Conservation (phyloP, 1,140 invertebrate genomes). For the Eriosoma lanigerum region DNA sequence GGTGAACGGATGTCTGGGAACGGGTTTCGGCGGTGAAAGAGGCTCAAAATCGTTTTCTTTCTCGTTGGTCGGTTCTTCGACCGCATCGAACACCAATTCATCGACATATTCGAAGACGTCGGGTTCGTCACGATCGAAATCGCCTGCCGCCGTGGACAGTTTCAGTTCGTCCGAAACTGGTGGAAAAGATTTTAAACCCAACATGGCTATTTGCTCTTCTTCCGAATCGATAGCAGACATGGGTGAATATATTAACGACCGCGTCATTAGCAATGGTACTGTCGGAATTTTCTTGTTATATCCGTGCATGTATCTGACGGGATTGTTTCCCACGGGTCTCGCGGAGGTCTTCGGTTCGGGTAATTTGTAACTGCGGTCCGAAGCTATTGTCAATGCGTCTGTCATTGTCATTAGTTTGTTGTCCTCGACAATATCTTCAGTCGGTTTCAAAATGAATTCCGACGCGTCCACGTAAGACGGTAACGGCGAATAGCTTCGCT, state of each 20-base stretch:
- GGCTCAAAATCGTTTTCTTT: constrained; percentile 6
- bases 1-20: constrained; percentile 50
- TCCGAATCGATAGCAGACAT: constrained; percentile 16
- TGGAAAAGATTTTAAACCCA: constrained; percentile 57
- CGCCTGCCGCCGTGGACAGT: constrained; percentile 14
- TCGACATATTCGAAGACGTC: background rate
- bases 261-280: background rate
- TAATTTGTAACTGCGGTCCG: constrained; percentile 65
- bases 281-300: constrained; percentile 20
- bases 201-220: constrained; percentile 31
- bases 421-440: constrained; percentile 52
- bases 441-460: constrained; percentile 27
- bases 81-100: background rate
- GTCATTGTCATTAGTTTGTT: constrained; percentile 62
- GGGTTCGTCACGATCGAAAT: constrained; percentile 23
- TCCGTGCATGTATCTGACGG: constrained; percentile 30
- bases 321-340: constrained; percentile 14
- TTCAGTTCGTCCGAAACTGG: constrained; percentile 59
- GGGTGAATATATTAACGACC: constrained; percentile 27
- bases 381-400: constrained; percentile 68
- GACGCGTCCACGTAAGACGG: constrained; percentile 46
- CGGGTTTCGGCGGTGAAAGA: background rate
- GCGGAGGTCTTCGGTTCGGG: background rate
- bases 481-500: constrained; percentile 64
- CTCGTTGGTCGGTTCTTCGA: background rate